Conservation (phyloP, 1,140 invertebrate species). For the Megalonaias nervosa region DNA sequence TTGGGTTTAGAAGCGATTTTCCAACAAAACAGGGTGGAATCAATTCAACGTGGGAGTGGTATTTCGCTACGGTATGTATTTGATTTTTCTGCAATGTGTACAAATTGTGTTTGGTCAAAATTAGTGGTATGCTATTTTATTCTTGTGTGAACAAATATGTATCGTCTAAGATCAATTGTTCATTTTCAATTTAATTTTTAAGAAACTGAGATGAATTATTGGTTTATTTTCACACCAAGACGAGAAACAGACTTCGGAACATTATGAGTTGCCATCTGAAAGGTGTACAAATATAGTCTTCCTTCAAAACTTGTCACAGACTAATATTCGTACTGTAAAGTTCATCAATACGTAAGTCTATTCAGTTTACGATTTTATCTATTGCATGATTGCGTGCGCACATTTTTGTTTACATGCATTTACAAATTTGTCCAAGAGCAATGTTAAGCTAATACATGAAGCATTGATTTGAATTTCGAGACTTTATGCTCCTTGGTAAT, state of each 20-base stretch:
- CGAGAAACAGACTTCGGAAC: too few species aligned
- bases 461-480: background rate
- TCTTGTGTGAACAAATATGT: background rate
- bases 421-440: background rate
- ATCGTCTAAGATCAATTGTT: too few species aligned
- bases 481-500: background rate
- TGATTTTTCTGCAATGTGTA: background rate
- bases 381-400: background rate
- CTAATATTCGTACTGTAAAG: too few species aligned
- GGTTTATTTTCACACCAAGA: too few species aligned
- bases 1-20: constrained; percentile 39
- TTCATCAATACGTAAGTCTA: too few species aligned
- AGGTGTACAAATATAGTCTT: too few species aligned
- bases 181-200: too few species aligned
- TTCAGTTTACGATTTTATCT: background rate
- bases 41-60: constrained; percentile 57
- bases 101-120: background rate
- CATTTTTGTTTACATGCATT: background rate
- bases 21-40: constrained; percentile 27
- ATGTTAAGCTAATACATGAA: background rate
- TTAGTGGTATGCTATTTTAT: background rate
- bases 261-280: too few species aligned
- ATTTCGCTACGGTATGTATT: constrained; percentile 51
- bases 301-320: too few species aligned
- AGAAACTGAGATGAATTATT: too few species aligned